Base-by-base conservation (phyloP, 2,797 vertebrate genomes). In the Decapterus maruadsi region DNA sequence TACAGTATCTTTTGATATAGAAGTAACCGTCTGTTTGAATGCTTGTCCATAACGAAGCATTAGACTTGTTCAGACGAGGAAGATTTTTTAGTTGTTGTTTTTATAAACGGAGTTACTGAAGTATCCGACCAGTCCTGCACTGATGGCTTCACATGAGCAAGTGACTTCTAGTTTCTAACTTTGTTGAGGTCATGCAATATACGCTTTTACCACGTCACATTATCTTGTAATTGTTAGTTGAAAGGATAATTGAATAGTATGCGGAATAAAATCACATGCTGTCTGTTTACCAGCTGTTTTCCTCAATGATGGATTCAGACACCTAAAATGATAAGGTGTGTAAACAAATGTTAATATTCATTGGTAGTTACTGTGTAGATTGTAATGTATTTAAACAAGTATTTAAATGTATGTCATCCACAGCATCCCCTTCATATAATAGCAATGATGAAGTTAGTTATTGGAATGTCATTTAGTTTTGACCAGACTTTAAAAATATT, bases 241-340 rank as follows among this genome's bases (percentile, higher is more conserved):
- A 43, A 6, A 14, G n/a, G 29, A 38, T 78, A 14, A 60, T 63
- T 69, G 13, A 57, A 53, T 46, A 45, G 12, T 26, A 22, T 61
- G 34, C 55, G 55, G 34, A 22, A n/a, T 64, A 19, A 38, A 68
- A 65, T 26, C 0, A 54, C 5, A n/a, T 53, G 11, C 20, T 34
- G 9, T 74, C 8, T 31, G 48, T 55, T 68, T 14, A 46, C 19
- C 22, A 53, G 10, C 22, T 4, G 14, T 65, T 72, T 80, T 26
- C 26, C 17, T 53, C 12, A 56, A n/a, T 63, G 29, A 63, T 14
- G 51, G 22, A 48, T 31, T 29, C 63, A 38, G 17, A 63, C 1
- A 62, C 17, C 29, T 51, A 16, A 56, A 65, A 69, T 59, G 12
- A 58, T 40, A 70, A 3, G 14, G 17, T 54, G n/a, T 66, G 4